Evolutionary conservation across 2,888 invertebrate genomes (phyloP).

Genomic region (Ophioninae sp.): DNA sequence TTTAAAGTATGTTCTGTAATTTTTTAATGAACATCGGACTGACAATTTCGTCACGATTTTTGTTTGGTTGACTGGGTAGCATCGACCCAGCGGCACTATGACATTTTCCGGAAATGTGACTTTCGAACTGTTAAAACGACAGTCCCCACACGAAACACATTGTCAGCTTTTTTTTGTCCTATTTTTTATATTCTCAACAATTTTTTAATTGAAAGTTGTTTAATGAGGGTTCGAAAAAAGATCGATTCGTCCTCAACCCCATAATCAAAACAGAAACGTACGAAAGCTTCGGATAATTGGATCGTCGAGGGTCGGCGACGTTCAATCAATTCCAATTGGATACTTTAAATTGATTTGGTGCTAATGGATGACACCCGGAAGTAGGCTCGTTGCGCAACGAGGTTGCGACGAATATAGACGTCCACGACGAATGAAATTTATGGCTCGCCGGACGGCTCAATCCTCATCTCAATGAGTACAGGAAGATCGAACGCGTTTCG

Average conservation of each 20-base stretch:
- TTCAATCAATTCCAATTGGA: slow-evolving; percentile 1
- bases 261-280: background rate
- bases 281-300: background rate
- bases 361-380: background rate
- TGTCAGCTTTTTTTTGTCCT: too few relatives aligned
- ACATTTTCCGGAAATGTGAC: too few relatives aligned
- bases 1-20: too few relatives aligned
- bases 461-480: background rate
- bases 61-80: too few relatives aligned
- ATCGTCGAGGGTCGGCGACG: background rate
- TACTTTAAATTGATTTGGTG: background rate
- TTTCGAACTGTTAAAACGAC: too few relatives aligned
- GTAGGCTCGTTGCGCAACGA: background rate
- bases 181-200: too few relatives aligned
- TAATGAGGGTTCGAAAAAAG: background rate
- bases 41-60: too few relatives aligned
- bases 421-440: background rate
- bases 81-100: too few relatives aligned
- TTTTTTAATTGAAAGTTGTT: background rate
- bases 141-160: too few relatives aligned
- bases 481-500: background rate
- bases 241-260: background rate
- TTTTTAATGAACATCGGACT: too few relatives aligned
- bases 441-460: background rate
- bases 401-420: background rate